Percentiles rank a stretch among this genome's conserved stretches.
Conservation (phyloP, 1,140 invertebrate species). For the Leptestheria dahalacensis region DNA sequence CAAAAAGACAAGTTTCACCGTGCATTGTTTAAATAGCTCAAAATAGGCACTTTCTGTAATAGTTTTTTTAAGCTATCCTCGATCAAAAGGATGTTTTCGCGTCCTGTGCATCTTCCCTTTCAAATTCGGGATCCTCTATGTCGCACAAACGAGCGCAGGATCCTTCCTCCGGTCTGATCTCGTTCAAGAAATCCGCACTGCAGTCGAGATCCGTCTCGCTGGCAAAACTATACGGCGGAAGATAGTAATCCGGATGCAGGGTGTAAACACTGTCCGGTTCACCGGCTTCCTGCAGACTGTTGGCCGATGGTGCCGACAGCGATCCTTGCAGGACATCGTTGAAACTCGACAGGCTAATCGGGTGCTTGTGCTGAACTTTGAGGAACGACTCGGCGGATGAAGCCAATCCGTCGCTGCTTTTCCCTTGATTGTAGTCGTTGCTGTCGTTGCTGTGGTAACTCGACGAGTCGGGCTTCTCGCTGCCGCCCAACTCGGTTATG, state of each 20-base stretch:
- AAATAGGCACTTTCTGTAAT: no score
- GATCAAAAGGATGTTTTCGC: no score
- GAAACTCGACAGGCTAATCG: no score
- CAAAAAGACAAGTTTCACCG: neutral
- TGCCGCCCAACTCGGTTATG: conserved; percentile 79
- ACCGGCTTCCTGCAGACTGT: neutral
- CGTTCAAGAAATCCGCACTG: no score
- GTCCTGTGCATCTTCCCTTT: conserved; percentile 11
- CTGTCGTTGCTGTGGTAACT: conserved; percentile 76
- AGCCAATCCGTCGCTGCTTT: conserved; percentile 24
- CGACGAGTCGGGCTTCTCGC: conserved; percentile 76
- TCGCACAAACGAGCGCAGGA: conserved; percentile 45
- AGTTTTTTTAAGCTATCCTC: no score
- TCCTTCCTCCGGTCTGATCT: neutral
- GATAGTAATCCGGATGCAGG: conserved; percentile 67
- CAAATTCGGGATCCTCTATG: conserved; percentile 69
- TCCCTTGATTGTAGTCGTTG: conserved; percentile 51
- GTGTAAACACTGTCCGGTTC: conserved; percentile 48
- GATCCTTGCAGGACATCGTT: no score
- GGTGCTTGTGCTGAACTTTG: neutral
- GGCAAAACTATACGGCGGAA: conserved; percentile 55
- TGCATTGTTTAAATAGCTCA: neutral
- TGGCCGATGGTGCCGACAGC: no score
- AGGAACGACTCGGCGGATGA: no score
- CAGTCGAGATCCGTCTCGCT: conserved; percentile 19